Percentiles rank a stretch among this genome's conserved stretches.
phyloP scores from a whole-genome alignment of 2,888 invertebrate genomes.

The Sphaerophoria rueppellii region DNA sequence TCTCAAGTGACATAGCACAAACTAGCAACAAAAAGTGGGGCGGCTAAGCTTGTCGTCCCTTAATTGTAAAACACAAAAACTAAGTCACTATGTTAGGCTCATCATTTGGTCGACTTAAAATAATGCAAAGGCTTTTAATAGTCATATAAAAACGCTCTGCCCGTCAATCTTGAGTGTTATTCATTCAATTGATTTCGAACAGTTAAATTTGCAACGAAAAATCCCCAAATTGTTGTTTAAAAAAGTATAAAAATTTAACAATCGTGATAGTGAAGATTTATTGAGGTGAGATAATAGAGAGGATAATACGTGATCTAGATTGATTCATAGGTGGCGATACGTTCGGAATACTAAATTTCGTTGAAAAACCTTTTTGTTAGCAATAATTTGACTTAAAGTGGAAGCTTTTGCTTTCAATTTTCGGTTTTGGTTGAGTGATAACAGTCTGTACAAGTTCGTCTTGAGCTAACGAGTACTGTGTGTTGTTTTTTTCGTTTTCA shows the following conservation, averaged over 20 bases:
- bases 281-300: conserved; percentile 69
- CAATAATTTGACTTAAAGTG: conserved; percentile 8
- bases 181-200: conserved; percentile 75
- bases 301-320: conserved; percentile 67
- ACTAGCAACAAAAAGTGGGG: conserved; percentile 51
- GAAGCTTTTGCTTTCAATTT: conserved; percentile 16
- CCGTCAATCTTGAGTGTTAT: conserved; percentile 67
- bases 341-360: conserved; percentile 60
- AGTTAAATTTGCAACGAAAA: conserved; percentile 70
- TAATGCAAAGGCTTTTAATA: conserved; percentile 53
- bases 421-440: conserved; percentile 35
- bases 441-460: background rate
- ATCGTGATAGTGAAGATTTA: conserved; percentile 69
- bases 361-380: conserved; percentile 16
- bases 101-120: conserved; percentile 67
- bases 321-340: conserved; percentile 36
- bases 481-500: conserved; percentile 13
- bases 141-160: conserved; percentile 75
- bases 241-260: conserved; percentile 1
- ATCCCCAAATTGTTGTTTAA: conserved; percentile 29
- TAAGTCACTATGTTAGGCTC: conserved; percentile 67
- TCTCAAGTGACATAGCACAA: background rate
- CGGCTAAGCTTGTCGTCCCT: conserved; percentile 59
- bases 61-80: conserved; percentile 54
- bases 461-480: background rate